phyloP scores from a whole-genome alignment of 2,888 invertebrate species.

The Acronicta aceris region DNA sequence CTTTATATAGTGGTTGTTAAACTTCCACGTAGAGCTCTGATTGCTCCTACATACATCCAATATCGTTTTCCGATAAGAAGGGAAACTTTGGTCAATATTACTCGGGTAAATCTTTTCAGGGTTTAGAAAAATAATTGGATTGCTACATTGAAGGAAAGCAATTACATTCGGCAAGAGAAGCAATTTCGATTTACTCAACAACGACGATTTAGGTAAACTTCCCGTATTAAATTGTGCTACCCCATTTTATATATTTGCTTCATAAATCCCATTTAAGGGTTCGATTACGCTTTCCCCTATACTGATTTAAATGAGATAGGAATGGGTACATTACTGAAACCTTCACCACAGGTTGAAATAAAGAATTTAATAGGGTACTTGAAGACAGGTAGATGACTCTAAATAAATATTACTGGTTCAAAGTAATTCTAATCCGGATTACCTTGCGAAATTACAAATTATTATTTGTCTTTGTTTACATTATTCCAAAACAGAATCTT shows the following conservation, averaged over 20 bases:
- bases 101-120: conserved; percentile 80
- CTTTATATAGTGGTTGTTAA: conserved; percentile 16
- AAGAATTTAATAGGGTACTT: conserved; percentile 42
- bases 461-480: no score
- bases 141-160: conserved; percentile 83
- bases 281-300: conserved; percentile 72
- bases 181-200: conserved; percentile 81
- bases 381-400: conserved; percentile 26
- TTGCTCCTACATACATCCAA: conserved; percentile 66
- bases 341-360: conserved; percentile 56
- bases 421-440: neutral
- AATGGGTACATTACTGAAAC: conserved; percentile 59
- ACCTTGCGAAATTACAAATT: conserved; percentile 6
- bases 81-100: conserved; percentile 73
- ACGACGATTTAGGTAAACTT: conserved; percentile 80
- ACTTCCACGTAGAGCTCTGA: conserved; percentile 39
- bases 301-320: conserved; percentile 73
- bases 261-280: conserved; percentile 76
- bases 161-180: conserved; percentile 82
- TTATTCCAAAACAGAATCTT: neutral
- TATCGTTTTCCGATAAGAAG: conserved; percentile 81
- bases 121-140: conserved; percentile 87
- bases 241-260: conserved; percentile 74
- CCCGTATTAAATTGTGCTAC: conserved; percentile 74
- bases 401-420: conserved; percentile 17